A percentile compares a stretch with the other conserved stretches of the same genome.
phyloP scores from a whole-genome alignment of 2,113 vertebrate genomes.

The Ursus arctos region DNA sequence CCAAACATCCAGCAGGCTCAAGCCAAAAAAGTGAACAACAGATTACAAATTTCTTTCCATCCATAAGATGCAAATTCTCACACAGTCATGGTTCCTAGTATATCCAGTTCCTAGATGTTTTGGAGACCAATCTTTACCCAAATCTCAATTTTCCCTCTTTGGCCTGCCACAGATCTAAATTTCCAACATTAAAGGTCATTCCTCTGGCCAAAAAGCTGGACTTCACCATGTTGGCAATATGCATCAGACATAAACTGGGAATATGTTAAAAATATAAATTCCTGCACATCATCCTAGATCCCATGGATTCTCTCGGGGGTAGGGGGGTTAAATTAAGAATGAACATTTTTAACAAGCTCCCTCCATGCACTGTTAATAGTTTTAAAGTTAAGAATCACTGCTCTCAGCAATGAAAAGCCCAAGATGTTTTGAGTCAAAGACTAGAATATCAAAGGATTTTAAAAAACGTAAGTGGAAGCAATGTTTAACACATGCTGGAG shows the following conservation, averaged over 20 bases:
- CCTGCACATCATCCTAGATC: background rate
- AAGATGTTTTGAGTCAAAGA: background rate
- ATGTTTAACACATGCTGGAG: background rate
- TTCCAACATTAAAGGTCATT: background rate
- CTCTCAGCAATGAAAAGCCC: background rate
- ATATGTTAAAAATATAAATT: background rate
- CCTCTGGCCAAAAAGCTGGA: background rate
- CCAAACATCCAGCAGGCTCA: background rate
- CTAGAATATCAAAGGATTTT: background rate
- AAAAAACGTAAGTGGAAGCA: background rate
- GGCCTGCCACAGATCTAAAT: background rate
- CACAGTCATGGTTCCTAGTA: background rate
- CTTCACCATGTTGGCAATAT: background rate
- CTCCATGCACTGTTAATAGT: background rate
- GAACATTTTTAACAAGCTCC: constrained; percentile 4
- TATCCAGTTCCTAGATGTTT: background rate
- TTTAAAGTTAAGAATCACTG: constrained; percentile 19
- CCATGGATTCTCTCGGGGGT: background rate
- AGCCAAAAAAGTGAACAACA: background rate
- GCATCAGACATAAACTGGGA: background rate
- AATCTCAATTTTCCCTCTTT: background rate
- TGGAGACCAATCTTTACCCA: background rate
- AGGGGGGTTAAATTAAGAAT: background rate
- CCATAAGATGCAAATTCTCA: background rate
- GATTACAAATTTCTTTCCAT: background rate